Evolutionary conservation across 2,797 vertebrate species (phyloP).

Genomic region (Eospalax fontanierii): DNA sequence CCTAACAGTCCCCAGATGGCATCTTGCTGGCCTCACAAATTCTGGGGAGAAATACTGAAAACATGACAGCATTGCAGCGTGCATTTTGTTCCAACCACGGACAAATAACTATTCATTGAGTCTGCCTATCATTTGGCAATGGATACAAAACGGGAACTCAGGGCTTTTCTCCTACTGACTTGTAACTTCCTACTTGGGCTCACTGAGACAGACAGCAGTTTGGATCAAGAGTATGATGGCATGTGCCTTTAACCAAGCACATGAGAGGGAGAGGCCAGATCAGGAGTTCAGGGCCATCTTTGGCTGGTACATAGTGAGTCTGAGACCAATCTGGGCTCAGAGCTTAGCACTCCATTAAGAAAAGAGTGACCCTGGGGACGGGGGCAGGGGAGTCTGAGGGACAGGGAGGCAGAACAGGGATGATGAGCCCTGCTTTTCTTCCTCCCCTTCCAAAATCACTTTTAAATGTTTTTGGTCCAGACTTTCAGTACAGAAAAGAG

Average conservation of each 20-base stretch:
- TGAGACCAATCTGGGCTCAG: neutral
- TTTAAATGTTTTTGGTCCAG: slow-evolving; percentile 12
- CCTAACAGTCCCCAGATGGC: neutral
- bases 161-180: neutral
- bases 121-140: neutral
- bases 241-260: neutral
- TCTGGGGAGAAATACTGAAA: neutral
- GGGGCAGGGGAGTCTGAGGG: neutral
- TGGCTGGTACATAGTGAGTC: neutral
- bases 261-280: neutral
- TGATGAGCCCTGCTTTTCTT: neutral
- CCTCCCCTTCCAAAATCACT: slow-evolving; percentile 43
- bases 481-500: slow-evolving; percentile 28
- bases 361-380: neutral
- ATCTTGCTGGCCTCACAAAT: neutral
- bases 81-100: neutral
- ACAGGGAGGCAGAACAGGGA: neutral
- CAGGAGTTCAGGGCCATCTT: neutral
- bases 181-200: neutral
- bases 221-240: neutral
- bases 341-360: neutral
- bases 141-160: slow-evolving; percentile 11
- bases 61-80: neutral
- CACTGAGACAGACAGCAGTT: neutral
- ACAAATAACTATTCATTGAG: neutral